These are phyloP conservation scores for Caloenas nicobarica DNA, from an alignment of 2,113 vertebrate species.

Conservation along the genomic window DNA sequence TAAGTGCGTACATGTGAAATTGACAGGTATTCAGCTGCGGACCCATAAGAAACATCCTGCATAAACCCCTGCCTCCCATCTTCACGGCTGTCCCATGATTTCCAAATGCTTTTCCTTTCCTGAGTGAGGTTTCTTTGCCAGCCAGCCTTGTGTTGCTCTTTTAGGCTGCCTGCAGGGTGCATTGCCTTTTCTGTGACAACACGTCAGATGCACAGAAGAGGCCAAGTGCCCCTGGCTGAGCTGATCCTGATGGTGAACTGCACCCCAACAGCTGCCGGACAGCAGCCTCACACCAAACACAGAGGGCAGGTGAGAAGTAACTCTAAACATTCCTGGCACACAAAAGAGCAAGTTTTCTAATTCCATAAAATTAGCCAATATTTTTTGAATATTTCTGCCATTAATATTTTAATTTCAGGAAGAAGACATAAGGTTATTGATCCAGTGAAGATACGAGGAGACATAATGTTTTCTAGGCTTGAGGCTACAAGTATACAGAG, in stretches of 20 bases:
- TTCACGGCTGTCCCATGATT: neutral
- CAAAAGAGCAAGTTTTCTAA: neutral
- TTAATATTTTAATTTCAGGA: neutral
- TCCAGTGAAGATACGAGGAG: neutral
- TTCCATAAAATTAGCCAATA: neutral
- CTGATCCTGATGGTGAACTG: neutral
- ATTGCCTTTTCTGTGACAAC: neutral
- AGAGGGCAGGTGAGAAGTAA: accelerated
- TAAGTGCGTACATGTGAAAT: neutral
- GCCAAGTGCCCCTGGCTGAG: neutral
- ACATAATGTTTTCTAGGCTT: neutral
- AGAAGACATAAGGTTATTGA: no score
- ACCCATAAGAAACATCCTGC: neutral
- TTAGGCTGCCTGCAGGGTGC: neutral
- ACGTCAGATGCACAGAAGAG: accelerated
- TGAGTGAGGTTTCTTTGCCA: neutral
- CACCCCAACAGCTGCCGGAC: accelerated
- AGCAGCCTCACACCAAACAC: neutral
- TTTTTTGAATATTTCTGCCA: neutral
- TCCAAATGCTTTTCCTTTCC: neutral
- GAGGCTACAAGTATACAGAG: neutral
- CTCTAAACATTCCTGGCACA: neutral
- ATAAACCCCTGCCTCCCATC: neutral
- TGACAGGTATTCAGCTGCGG: accelerated
- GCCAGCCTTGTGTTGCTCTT: neutral